Percentiles rank a stretch among this genome's conserved stretches.
Conservation (phyloP, 2,113 vertebrate species). For the Fregata magnificens region DNA sequence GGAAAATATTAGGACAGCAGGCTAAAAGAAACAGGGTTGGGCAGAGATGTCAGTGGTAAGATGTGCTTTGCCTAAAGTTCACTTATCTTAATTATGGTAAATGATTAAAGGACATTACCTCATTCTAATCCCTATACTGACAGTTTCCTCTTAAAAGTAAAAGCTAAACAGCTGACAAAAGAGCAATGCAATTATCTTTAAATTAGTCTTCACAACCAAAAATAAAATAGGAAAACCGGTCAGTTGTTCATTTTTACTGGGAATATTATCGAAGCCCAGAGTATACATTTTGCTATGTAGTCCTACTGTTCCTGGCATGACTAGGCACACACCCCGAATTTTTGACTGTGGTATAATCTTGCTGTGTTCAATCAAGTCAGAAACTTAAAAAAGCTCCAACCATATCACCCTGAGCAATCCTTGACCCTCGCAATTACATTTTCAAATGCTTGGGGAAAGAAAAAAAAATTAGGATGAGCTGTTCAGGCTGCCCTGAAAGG, state of each 20-base stretch:
- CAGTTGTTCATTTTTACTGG: neutral
- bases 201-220: neutral
- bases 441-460: neutral
- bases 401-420: neutral
- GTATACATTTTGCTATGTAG: neutral
- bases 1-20: neutral
- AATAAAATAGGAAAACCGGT: neutral
- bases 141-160: neutral
- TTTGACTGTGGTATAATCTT: neutral
- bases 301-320: neutral
- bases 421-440: neutral
- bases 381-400: neutral
- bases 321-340: neutral
- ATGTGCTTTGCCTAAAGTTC: neutral
- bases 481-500: conserved; percentile 35
- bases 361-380: neutral
- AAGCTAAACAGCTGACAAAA: neutral
- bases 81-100: neutral
- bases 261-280: neutral
- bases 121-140: neutral
- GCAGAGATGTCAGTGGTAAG: neutral
- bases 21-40: neutral
- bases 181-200: neutral
- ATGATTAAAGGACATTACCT: neutral
- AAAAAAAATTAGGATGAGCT: neutral